Conservation (phyloP, 64 coral and sea anemone species). For the Orbicella faveolata region DNA sequence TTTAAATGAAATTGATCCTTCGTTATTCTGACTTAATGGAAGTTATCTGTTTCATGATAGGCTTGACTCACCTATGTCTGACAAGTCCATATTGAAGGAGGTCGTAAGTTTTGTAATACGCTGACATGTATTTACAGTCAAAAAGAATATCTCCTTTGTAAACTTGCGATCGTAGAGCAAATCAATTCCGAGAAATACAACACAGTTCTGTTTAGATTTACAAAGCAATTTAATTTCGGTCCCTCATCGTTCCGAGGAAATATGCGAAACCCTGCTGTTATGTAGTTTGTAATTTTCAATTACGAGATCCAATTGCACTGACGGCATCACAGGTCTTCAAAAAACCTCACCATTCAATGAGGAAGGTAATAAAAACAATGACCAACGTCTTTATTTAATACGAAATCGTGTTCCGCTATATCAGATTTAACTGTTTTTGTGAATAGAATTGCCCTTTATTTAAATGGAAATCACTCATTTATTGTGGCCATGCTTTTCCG, state of each 20-base stretch:
- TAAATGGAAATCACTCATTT: neutral
- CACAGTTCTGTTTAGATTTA: constrained; percentile 1
- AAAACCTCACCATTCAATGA: neutral
- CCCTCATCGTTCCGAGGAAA: neutral
- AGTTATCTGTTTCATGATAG: neutral
- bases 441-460: neutral
- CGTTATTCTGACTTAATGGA: neutral
- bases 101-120: neutral
- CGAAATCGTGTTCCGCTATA: neutral
- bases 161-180: neutral
- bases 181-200: neutral
- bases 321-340: neutral
- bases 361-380: neutral
- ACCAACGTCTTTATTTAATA: neutral
- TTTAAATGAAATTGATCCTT: no score
- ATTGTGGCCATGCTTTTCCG: neutral
- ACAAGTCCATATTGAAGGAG: neutral
- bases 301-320: neutral
- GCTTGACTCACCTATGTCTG: constrained; percentile 17
- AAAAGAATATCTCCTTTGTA: neutral
- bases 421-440: neutral
- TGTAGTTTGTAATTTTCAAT: neutral
- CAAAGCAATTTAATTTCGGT: neutral
- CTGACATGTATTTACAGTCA: neutral
- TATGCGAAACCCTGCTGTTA: constrained; percentile 15